Base-by-base conservation (phyloP, 2,888 invertebrate species). In the Exephanes ischioxanthus region DNA sequence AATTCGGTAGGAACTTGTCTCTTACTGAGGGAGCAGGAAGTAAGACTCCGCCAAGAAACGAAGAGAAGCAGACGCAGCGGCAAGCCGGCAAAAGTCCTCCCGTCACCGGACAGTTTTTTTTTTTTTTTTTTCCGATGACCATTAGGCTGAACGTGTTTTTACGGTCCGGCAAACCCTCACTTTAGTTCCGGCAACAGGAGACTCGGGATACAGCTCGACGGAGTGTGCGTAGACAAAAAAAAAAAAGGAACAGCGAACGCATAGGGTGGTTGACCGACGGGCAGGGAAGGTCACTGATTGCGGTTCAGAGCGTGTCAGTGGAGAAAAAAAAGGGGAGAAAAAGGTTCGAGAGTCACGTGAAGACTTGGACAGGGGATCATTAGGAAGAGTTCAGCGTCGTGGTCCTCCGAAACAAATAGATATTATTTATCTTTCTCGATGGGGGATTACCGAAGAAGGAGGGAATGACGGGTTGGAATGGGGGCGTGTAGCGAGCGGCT, bases 121-220 rank as follows among this genome's bases (percentile, higher is more conserved):
- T 33, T 84, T 77, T 75, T 77, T 81, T 30, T 51, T 22, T 11
- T 1, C 73, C 80, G 80, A 78, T 72, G 68, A 63, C 68, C 84
- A 84, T 84, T 84, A 84, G 77, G 78, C 73, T 81, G 84, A 19
- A 78, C 81, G 72, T 68, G 61, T 78, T 78, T 77, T 84, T 68
- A 73, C 63, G 61, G 30, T 76, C 77, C 73, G 45, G 77, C 67
- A 76, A 63, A 30, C 37, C 66, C 66, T 67, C 48, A 63, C 70
- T 70, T 79, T 7, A 14, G 55, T 58, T 71, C 63, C 58, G 58
- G 48, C 67, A 67, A 76, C 48, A 51, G 48, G 68, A 72, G 33
- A 76, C 48, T 72, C 51, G 63, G 6, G 63, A 80, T 77, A 30
- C 22, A 77, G 71, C 58, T 63, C 75, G n/a, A 41, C 63, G 33